Evolutionary conservation across 2,113 vertebrate genomes (phyloP).

Genomic region (Nothoprocta pentlandii): DNA sequence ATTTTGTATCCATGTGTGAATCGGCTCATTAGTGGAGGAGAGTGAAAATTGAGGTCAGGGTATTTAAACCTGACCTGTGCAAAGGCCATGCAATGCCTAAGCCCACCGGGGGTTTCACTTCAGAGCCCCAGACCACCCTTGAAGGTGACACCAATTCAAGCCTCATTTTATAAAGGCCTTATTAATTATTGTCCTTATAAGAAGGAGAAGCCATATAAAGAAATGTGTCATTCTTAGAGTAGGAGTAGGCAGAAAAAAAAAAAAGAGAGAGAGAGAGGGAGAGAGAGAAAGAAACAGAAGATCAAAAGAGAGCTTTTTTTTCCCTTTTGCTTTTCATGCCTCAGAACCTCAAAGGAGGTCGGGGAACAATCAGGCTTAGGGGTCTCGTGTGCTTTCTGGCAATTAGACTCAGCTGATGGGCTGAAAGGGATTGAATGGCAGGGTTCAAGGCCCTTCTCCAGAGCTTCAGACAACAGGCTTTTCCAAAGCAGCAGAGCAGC

Average conservation of each 20-base stretch:
- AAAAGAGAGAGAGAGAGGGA: conserved; percentile 75
- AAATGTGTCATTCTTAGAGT: conserved; percentile 94
- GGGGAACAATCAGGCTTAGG: conserved; percentile 96
- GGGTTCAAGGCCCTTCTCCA: conserved; percentile 98
- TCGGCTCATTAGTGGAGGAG: conserved; percentile 96
- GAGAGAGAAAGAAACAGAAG: conserved; percentile 94
- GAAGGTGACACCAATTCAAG: conserved; percentile 93
- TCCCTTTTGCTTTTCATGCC: conserved; percentile 96
- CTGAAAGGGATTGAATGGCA: conserved; percentile 99
- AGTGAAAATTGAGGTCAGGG: conserved; percentile 98
- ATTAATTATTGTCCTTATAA: conserved; percentile 99
- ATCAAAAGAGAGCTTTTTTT: conserved; percentile 83
- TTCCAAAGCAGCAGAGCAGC: conserved; percentile 89
- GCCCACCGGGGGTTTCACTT: conserved; percentile 91
- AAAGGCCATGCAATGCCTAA: conserved; percentile 90
- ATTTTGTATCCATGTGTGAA: conserved; percentile 86
- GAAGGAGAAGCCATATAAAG: conserved; percentile 93
- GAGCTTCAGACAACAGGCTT: conserved; percentile 97
- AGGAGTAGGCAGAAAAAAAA: conserved; percentile 86
- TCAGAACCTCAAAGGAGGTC: conserved; percentile 99
- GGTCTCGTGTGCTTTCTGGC: conserved; percentile 98
- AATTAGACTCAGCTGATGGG: conserved; percentile 99
- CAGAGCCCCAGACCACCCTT: conserved; percentile 92
- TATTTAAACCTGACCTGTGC: conserved; percentile 95
- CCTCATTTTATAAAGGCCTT: conserved; percentile 98